Evolutionary conservation across 2,113 vertebrate genomes (phyloP), one percentile per base, ranked within the genome.

Genomic region (Anoura caudifer): DNA sequence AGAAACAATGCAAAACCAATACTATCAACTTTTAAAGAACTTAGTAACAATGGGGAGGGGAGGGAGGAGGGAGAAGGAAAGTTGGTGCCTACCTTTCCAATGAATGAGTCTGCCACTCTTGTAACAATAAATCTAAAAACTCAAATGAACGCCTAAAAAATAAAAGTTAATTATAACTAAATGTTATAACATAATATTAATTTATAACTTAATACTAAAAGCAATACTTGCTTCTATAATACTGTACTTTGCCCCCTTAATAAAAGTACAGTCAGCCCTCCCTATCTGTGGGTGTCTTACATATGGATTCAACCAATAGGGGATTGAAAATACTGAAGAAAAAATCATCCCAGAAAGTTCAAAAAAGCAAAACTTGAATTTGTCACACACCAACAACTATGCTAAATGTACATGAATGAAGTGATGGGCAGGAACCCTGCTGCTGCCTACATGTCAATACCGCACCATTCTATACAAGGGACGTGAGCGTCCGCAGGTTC

Each of bases 91-190:
- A 99, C 99, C 99, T 99, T 98, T 99, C 99, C 96, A 99, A 91
- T 0, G 99, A 99, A 97, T 98, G 98, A 0, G 99, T 99, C 93
- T 99, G 99, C 99, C 99, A 99, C 87, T 99, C 99, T 94, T 99
- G 99, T 92, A 99, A 98, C 92, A 99, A 96, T 90, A 99, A 98
- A 94, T 99, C 99, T 98, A 99, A 97, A 98, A 99, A 99, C 97
- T 99, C 99, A 95, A 99, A 99, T 92, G 99, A 99, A 90, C 99
- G 99, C 90, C 99, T 99, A 97, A 36, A 97, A 98, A 97, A 95
- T 7, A 97, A 47, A 95, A 75, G 63, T 72, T 47, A 79, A 88
- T 92, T 85, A 83, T 52, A 94, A 94, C 15, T 88, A 72, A 96
- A 92, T 45, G 31, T 72, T 76, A 31, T 33, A 95, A 33, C 36